phyloP scores from a whole-genome alignment of 1,140 invertebrate genomes.

The Ceratina calcarata region DNA sequence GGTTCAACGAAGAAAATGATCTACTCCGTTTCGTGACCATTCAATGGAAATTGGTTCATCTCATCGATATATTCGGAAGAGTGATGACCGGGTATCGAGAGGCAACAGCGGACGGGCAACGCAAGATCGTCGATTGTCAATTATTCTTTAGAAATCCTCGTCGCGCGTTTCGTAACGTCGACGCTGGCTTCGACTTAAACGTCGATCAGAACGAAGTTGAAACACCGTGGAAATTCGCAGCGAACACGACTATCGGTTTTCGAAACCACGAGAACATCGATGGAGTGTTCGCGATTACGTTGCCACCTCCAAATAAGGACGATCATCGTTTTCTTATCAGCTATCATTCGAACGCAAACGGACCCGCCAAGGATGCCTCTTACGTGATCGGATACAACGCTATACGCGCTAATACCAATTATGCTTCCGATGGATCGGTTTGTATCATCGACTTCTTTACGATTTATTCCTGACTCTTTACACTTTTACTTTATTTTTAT shows the following conservation, averaged over 20 bases:
- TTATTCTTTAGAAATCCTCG: slow-evolving; percentile 81
- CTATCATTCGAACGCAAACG: slow-evolving; percentile 74
- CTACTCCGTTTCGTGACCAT: slow-evolving; percentile 44
- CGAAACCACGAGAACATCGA: slow-evolving; percentile 79
- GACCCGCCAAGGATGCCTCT: slow-evolving; percentile 70
- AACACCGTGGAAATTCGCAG: slow-evolving; percentile 80
- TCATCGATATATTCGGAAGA: slow-evolving; percentile 70
- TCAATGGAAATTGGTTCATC: slow-evolving; percentile 66
- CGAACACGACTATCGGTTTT: slow-evolving; percentile 81
- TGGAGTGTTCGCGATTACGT: slow-evolving; percentile 80
- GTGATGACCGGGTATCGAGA: slow-evolving; percentile 44
- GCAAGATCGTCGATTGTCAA: slow-evolving; percentile 76
- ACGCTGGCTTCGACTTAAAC: slow-evolving; percentile 80
- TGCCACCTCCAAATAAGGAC: slow-evolving; percentile 84
- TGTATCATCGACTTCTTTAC: slow-evolving; percentile 38
- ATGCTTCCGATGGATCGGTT: slow-evolving; percentile 75
- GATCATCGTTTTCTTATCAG: slow-evolving; percentile 82
- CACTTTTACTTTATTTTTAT: background rate
- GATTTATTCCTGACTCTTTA: background rate
- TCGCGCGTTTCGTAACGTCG: slow-evolving; percentile 76
- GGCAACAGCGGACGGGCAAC: slow-evolving; percentile 67
- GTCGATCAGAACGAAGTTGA: slow-evolving; percentile 75
- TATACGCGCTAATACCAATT: slow-evolving; percentile 76
- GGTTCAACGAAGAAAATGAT: slow-evolving; percentile 62
- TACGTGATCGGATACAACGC: slow-evolving; percentile 81